Evolutionary conservation across 2,797 vertebrate species (phyloP).

Genomic region (Syndactyla subalaris): DNA sequence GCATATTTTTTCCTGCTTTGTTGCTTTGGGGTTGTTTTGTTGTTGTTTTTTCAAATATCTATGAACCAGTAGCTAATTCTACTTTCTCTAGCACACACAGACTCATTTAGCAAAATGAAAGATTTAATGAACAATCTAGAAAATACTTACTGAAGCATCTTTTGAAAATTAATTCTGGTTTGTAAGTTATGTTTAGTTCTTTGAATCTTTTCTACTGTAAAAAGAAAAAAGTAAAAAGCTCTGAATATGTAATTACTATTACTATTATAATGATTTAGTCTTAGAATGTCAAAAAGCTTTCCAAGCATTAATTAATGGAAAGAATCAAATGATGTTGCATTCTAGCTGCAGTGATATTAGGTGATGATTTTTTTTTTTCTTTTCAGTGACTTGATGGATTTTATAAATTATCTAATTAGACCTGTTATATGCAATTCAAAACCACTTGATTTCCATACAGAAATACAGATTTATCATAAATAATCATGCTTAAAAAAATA

Average conservation of each 20-base stretch:
- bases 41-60: background rate
- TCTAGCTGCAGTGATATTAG: background rate
- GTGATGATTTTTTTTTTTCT: background rate
- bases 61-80: background rate
- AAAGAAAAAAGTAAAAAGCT: background rate
- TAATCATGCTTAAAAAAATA: background rate
- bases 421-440: slow-evolving; percentile 1
- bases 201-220: background rate
- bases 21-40: background rate
- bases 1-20: background rate
- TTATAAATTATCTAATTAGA: slow-evolving; percentile 29
- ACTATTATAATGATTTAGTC: slow-evolving; percentile 12
- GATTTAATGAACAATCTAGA: slow-evolving; percentile 19
- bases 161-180: slow-evolving; percentile 33
- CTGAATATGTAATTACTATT: slow-evolving; percentile 35
- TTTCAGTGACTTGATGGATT: background rate
- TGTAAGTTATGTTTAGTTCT: slow-evolving; percentile 24
- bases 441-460: background rate
- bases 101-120: background rate
- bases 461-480: background rate
- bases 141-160: slow-evolving; percentile 6
- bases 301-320: slow-evolving; percentile 33
- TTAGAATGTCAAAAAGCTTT: slow-evolving; percentile 24
- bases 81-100: background rate
- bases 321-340: slow-evolving; percentile 8